Base-by-base conservation (phyloP, 2,888 invertebrate genomes). In the Autographa gamma region DNA sequence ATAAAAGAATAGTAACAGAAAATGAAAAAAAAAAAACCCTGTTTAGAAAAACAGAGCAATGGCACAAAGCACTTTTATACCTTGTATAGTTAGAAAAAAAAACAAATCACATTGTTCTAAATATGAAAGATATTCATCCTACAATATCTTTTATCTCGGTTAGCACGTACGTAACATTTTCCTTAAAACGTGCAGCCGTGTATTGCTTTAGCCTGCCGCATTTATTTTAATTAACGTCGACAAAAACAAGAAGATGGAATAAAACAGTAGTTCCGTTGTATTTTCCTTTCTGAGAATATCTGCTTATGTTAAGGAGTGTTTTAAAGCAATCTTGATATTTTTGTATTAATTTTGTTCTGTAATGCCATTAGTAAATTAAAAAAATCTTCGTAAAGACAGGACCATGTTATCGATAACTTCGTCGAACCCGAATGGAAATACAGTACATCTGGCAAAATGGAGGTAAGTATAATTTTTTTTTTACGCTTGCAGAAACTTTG, bases 111-210 rank as follows among this genome's bases (percentile, higher is more conserved):
- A 43, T 43, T 43, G 43, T 43, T 43, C 14, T 43, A 48, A 48
- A 48, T 16, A 48, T 48, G 48, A 48, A 48, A 48, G 48, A 48
- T n/a, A 48, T 48, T 48, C 48, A 48, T 7, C 48, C 48, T 48
- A 48, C 16, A 48, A 48, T 48, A n/a, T 48, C 48, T 48, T n/a
- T 48, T 48, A 48, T 48, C 48, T 48, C 48, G 48, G 48, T 48
- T 48, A 43, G 43, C 43, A 43, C 43, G 43, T 43, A 43, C 43
- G 43, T 43, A 11, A 48, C 48, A 48, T 48, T 48, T 48, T 48
- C 48, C n/a, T 48, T 48, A n/a, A 48, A 48, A n/a, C 48, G 48
- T 48, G 48, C 48, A n/a, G 48, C n/a, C 48, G n/a, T 48, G 48
- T 48, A 48, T 48, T 48, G 48, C 48, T n/a, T n/a, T 48, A 48